These are phyloP conservation scores for Sycophaga agraensis DNA, from an alignment of 1,140 invertebrate species.

Conservation along the genomic window DNA sequence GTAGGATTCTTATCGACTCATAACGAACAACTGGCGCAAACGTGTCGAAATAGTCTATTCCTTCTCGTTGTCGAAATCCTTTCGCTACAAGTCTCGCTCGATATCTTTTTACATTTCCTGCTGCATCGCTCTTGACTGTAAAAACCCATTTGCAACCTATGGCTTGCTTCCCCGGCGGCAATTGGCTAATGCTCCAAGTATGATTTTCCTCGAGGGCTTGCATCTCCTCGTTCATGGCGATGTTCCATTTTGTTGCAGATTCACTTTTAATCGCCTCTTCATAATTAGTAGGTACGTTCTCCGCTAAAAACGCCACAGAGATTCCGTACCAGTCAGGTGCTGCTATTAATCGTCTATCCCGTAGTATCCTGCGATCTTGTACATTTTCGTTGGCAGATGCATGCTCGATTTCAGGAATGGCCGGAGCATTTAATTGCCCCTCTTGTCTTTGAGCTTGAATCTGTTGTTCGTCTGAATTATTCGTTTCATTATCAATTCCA, in stretches of 20 bases:
- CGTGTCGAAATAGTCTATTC: too few relatives aligned
- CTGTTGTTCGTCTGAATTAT: not conserved
- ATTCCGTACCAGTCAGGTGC: not conserved
- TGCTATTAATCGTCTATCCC: not conserved
- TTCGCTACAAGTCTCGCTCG: not conserved
- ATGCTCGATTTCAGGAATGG: not conserved
- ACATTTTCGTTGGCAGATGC: not conserved
- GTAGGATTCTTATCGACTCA: too few relatives aligned
- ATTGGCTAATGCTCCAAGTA: not conserved
- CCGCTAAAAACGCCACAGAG: not conserved
- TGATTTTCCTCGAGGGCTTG: not conserved
- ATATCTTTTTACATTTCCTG: constrained; percentile 11
- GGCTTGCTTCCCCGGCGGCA: not conserved
- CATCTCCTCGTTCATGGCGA: constrained; percentile 2
- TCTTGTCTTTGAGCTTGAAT: not conserved
- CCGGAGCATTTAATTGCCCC: not conserved
- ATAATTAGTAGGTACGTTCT: not conserved
- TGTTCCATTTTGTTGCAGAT: not conserved
- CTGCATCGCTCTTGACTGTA: not conserved
- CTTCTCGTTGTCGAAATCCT: too few relatives aligned
- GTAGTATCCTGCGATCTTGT: not conserved
- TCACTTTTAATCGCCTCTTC: not conserved
- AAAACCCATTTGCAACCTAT: constrained; percentile 11
- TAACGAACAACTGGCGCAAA: too few relatives aligned
- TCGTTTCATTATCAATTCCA: not conserved